These are phyloP conservation scores for Myotis myotis DNA, from an alignment of 2,797 vertebrate species.

Conservation along the genomic window DNA sequence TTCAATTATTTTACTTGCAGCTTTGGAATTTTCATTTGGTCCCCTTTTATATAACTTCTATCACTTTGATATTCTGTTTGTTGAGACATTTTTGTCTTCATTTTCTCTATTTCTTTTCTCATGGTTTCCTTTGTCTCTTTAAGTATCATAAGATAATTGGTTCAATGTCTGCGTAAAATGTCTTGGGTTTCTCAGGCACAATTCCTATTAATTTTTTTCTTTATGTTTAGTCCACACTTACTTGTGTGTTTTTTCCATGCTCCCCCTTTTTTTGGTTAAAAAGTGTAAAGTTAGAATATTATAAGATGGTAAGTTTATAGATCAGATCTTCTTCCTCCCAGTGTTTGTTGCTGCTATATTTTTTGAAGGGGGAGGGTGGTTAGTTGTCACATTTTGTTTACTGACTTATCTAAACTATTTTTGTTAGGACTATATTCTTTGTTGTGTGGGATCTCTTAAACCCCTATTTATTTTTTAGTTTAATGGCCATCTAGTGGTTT, in stretches of 20 bases:
- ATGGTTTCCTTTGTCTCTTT: not conserved
- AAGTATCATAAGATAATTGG: not conserved
- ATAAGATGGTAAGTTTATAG: not conserved
- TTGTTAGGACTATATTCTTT: not conserved
- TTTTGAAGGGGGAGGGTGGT: not conserved
- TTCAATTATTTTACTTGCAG: not conserved
- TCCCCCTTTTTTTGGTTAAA: not conserved
- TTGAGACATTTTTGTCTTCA: not conserved
- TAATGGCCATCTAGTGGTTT: not conserved
- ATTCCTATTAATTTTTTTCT: not conserved
- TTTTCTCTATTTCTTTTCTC: not conserved
- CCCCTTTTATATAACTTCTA: not conserved
- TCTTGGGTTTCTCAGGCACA: not conserved
- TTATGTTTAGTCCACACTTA: not conserved
- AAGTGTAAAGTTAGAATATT: not conserved
- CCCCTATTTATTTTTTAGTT: not conserved
- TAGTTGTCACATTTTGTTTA: not conserved
- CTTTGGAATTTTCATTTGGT: not conserved
- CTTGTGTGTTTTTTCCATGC: not conserved
- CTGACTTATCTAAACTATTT: not conserved
- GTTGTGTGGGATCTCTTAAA: not conserved
- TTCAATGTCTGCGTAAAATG: not conserved
- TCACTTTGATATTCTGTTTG: not conserved
- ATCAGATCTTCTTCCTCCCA: not conserved
- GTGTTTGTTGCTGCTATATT: not conserved